phyloP scores from a whole-genome alignment of 2,888 invertebrate species.

The Caenorhabditis zanzibari region DNA sequence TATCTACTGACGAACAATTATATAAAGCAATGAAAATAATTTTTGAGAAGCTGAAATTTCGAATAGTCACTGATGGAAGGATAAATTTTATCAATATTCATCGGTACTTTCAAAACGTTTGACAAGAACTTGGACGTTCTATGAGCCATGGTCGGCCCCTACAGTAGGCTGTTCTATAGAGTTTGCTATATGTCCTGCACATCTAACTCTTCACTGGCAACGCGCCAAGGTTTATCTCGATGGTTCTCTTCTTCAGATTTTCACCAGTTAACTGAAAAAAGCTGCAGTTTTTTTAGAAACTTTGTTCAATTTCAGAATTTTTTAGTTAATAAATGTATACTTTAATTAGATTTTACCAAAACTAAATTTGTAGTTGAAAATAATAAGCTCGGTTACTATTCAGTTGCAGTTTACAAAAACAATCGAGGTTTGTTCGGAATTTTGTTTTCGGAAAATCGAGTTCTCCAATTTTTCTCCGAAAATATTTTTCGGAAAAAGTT shows the following conservation, averaged over 20 bases:
- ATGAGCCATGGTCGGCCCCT: slow-evolving; percentile 64
- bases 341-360: background rate
- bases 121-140: slow-evolving; percentile 48
- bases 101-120: background rate
- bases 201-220: slow-evolving; percentile 64
- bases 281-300: background rate
- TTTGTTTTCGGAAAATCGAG: too few relatives aligned
- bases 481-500: too few relatives aligned
- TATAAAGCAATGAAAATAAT: too few relatives aligned
- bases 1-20: too few relatives aligned
- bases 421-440: too few relatives aligned
- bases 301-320: background rate
- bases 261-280: background rate
- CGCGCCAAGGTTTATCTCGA: slow-evolving; percentile 54
- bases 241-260: slow-evolving; percentile 12
- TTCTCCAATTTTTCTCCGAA: too few relatives aligned
- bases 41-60: too few relatives aligned
- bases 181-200: slow-evolving; percentile 62
- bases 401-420: too few relatives aligned
- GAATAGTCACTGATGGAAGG: too few relatives aligned
- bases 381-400: too few relatives aligned
- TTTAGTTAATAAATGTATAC: too few relatives aligned
- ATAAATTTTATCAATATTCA: slow-evolving; percentile 27
- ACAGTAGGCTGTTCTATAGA: slow-evolving; percentile 32
- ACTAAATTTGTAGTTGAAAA: too few relatives aligned